These are phyloP conservation scores for Periophthalmus magnuspinnatus DNA, from an alignment of 2,797 vertebrate species.

Conservation along the genomic window DNA sequence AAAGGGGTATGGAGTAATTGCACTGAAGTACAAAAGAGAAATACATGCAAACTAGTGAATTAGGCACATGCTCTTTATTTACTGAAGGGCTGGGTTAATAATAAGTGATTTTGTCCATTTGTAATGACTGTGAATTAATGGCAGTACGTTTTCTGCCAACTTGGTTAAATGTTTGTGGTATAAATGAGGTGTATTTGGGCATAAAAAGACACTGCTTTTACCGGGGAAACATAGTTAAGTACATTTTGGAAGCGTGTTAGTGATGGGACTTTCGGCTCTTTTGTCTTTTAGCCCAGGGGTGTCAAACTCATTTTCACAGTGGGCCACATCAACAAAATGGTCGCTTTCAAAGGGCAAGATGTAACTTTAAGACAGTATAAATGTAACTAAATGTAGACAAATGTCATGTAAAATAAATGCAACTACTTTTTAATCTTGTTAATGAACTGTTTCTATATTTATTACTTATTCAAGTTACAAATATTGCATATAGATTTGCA, in stretches of 20 bases:
- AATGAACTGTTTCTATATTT: too few species aligned
- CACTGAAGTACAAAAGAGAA: constrained; percentile 93
- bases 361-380: too few species aligned
- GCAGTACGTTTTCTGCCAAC: constrained; percentile 12
- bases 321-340: too few species aligned
- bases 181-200: background rate
- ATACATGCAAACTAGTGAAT: constrained; percentile 98
- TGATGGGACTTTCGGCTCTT: too few species aligned
- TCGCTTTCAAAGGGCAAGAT: too few species aligned
- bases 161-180: background rate
- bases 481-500: too few species aligned
- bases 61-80: constrained; percentile 97
- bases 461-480: too few species aligned
- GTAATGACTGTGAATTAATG: constrained; percentile 61
- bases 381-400: too few species aligned
- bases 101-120: constrained; percentile 87
- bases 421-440: too few species aligned
- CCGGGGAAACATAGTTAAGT: background rate
- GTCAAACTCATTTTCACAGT: too few species aligned
- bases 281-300: too few species aligned
- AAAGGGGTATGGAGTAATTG: constrained; percentile 92
- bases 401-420: too few species aligned
- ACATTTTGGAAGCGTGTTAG: background rate
- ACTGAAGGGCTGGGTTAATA: constrained; percentile 81
- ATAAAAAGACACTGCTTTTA: background rate